Percentiles rank a stretch among this genome's conserved stretches.
Evolutionary conservation across 2,888 invertebrate species (phyloP).

Genomic region (Sturmia bella): DNA sequence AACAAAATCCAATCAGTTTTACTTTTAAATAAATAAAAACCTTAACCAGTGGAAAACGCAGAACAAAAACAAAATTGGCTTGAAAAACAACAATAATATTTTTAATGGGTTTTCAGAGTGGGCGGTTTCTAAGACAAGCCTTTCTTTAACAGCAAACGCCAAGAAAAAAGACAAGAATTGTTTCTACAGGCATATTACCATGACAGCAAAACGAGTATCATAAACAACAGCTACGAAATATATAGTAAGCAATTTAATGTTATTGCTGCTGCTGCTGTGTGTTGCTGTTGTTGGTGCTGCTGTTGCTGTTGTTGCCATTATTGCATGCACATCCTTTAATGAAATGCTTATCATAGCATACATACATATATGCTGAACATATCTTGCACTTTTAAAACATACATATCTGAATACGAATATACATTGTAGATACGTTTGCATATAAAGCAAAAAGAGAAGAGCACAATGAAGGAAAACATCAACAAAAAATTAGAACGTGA

Average conservation of each 20-base stretch:
- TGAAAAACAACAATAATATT: conserved; percentile 43
- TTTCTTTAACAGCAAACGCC: conserved; percentile 7
- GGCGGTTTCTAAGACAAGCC: conserved; percentile 61
- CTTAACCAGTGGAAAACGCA: conserved; percentile 21
- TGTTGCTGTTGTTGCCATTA: conserved; percentile 19
- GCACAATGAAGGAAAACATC: conserved; percentile 3
- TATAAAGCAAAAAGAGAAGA: not conserved
- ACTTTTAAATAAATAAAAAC: conserved; percentile 36
- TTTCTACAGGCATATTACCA: conserved; percentile 43
- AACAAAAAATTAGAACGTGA: conserved; percentile 27
- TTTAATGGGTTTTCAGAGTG: conserved; percentile 62
- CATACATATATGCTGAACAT: conserved; percentile 40
- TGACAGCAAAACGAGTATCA: conserved; percentile 47
- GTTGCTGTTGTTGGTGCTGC: conserved; percentile 7
- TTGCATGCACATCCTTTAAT: conserved; percentile 63
- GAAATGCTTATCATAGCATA: conserved; percentile 64
- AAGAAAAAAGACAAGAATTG: conserved; percentile 23
- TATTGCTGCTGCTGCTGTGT: conserved; percentile 15
- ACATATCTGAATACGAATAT: too few species aligned
- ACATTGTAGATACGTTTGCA: too few species aligned
- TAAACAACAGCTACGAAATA: conserved; percentile 49
- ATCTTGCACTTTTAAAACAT: conserved; percentile 21
- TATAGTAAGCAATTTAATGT: conserved; percentile 47
- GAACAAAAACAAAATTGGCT: not conserved
- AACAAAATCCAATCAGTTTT: conserved; percentile 53